Base-by-base conservation (phyloP, 2,797 vertebrate species). In the Enteromius viviparus region DNA sequence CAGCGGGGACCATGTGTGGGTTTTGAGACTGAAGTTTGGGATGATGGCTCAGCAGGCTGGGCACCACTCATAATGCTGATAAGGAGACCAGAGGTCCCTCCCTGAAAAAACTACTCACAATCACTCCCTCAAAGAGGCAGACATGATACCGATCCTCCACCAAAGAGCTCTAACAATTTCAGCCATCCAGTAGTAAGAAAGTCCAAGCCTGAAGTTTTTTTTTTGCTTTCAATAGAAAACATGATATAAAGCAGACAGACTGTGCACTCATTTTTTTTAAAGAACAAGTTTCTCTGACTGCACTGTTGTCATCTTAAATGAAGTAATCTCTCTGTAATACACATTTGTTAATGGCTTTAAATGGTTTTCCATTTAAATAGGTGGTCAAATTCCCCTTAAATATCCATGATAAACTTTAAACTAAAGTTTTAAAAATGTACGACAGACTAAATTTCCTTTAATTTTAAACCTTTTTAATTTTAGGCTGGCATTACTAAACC, bases 211-310 rank as follows among this genome's bases (percentile, higher is more conserved):
- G 49, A 21, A 42, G 51, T 58, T 19, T 45, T 42, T 42, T 42
- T 42, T 42, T 42, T 45, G 65, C 49, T 80, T 80, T 71, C 66
- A 80, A 60, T 60, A 70, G 62, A 79, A 79, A 79, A 79, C 17
- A 79, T 79, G 62, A 79, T 66, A 53, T 68, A 37, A 79, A 79
- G 47, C 76, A 78, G 42, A 78, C 42, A 65, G 62, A 65, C 12
- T 15, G 51, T 58, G 51, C 51, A 40, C 40, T 49, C 19, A n/a
- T 66, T 78, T 66, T 78, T 66, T 78, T 51, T 2, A 68, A 68
- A 8, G 12, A 76, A 40, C n/a, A 76, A 9, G 32, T 23, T 32
- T 65, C 47, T 21, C 17, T 45, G 26, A 45, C 9, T 32, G 32
- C 64, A 40, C 17, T 66, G 76, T 34, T 64, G 14, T 68, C 29